A percentile compares a stretch with the other conserved stretches of the same genome.
Conservation (phyloP, 2,888 invertebrate genomes). For the Ariolimax columbianus region DNA sequence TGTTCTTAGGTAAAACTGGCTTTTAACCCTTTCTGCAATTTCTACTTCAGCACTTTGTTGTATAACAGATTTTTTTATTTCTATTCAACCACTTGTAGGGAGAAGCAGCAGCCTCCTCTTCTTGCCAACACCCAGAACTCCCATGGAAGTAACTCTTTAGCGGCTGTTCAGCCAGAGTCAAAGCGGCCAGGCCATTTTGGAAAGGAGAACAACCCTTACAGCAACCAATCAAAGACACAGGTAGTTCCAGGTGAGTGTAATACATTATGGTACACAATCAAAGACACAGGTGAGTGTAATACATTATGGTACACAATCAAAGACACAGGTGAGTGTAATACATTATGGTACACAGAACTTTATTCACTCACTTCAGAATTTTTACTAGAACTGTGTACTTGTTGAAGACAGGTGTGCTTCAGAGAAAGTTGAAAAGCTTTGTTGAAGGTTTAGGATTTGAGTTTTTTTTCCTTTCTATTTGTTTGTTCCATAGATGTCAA, state of each 20-base stretch:
- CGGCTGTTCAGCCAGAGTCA: conserved; percentile 67
- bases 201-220: conserved; percentile 76
- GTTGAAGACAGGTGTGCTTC: too few species aligned
- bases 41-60: too few species aligned
- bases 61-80: neutral
- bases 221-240: conserved; percentile 66
- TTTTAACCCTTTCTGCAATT: too few species aligned
- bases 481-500: too few species aligned
- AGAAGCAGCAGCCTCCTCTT: conserved; percentile 73
- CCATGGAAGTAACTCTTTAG: conserved; percentile 66
- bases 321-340: neutral
- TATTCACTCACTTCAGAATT: too few species aligned
- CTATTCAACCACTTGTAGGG: conserved; percentile 58
- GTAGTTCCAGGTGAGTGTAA: neutral
- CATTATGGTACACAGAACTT: neutral
- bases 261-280: neutral
- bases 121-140: conserved; percentile 73
- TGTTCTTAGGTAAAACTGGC: too few species aligned
- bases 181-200: conserved; percentile 70
- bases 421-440: too few species aligned
- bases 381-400: too few species aligned
- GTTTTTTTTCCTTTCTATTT: too few species aligned
- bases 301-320: neutral
- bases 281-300: neutral
- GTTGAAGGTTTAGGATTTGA: too few species aligned